Evolutionary conservation across 2,113 vertebrate species (phyloP).

Genomic region (Electrona antarctica): DNA sequence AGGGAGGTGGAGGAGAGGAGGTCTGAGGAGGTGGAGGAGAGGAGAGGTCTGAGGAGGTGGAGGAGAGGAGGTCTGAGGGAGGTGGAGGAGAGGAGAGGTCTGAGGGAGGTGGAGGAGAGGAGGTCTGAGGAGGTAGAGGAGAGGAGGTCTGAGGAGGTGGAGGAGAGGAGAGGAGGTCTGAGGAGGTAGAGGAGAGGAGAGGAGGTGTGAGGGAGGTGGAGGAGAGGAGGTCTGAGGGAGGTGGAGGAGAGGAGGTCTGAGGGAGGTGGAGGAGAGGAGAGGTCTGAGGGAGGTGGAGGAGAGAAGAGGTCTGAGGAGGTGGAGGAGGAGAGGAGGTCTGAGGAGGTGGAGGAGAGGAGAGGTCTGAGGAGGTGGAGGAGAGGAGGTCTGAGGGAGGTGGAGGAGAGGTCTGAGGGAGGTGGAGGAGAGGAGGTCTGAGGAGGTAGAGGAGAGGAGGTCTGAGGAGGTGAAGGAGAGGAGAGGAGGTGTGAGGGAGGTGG

Average conservation of each 20-base stretch:
- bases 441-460: neutral
- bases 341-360: too few relatives aligned
- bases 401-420: neutral
- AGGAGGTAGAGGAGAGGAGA: constrained; percentile 31
- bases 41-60: too few relatives aligned
- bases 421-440: too few relatives aligned
- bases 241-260: neutral
- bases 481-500: neutral
- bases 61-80: neutral
- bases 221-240: neutral
- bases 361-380: neutral
- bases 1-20: neutral
- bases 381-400: neutral
- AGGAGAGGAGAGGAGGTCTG: too few relatives aligned
- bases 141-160: too few relatives aligned
- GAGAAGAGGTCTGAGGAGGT: too few relatives aligned
- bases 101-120: constrained; percentile 2
- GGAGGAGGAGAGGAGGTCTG: too few relatives aligned
- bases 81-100: constrained; percentile 11
- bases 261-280: neutral
- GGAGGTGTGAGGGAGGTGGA: constrained; percentile 53
- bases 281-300: neutral
- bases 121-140: neutral
- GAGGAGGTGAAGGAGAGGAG: neutral
- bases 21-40: constrained; percentile 9